Evolutionary conservation across 2,888 invertebrate genomes (phyloP).

Genomic region (Melanargia galathea): DNA sequence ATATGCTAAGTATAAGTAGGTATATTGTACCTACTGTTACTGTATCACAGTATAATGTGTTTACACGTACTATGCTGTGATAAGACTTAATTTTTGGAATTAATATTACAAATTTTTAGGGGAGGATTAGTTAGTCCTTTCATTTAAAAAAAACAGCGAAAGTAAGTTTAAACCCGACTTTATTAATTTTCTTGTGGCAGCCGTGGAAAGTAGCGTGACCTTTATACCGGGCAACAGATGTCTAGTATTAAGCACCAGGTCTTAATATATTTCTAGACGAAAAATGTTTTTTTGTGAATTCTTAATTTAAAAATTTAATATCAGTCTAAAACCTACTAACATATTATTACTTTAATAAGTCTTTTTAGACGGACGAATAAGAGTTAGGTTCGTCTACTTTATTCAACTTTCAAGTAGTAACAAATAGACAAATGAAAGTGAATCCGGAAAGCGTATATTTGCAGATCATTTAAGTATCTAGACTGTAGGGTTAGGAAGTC

Average conservation of each 20-base stretch:
- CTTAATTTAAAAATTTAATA: slow-evolving; percentile 10
- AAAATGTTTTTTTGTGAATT: slow-evolving; percentile 6
- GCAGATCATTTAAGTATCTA: no score
- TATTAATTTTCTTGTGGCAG: slow-evolving; percentile 6
- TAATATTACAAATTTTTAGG: not conserved
- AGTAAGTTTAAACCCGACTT: not conserved
- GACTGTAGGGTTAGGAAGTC: no score
- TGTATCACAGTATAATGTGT: no score
- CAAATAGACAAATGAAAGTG: not conserved
- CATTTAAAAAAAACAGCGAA: not conserved
- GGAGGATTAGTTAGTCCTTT: not conserved
- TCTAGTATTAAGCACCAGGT: slow-evolving; percentile 4
- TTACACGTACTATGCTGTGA: no score
- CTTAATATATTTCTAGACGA: not conserved
- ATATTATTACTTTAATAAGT: no score
- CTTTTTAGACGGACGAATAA: no score
- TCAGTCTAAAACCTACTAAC: not conserved
- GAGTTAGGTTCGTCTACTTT: not conserved
- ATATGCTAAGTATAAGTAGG: no score
- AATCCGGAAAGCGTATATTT: not conserved
- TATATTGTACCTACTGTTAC: no score
- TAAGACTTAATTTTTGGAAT: not conserved
- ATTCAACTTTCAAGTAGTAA: not conserved
- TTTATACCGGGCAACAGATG: slow-evolving; percentile 10
- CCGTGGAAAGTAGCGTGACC: not conserved